Evolutionary conservation across 64 coral and sea anemone genomes (phyloP).

Genomic region (Trachythela sp.): DNA sequence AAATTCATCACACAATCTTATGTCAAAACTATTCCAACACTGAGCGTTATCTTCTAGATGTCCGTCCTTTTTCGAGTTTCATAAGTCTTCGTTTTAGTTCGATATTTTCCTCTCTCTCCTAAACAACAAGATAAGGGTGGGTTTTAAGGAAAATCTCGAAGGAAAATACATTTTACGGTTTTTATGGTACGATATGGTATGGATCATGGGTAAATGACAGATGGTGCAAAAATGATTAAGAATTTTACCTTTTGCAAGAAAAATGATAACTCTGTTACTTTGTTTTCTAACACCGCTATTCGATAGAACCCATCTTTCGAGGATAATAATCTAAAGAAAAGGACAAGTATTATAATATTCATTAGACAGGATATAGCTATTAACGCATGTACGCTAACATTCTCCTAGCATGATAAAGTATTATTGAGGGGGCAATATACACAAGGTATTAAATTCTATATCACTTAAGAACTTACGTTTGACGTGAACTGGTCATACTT

Average conservation of each 20-base stretch:
- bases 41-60: background rate
- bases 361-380: background rate
- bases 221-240: background rate
- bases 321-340: background rate
- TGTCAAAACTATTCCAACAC: background rate
- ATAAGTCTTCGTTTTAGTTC: background rate
- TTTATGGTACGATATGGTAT: background rate
- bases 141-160: background rate
- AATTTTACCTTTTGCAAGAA: slow-evolving; percentile 8
- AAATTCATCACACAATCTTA: background rate
- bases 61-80: background rate
- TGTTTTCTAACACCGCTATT: background rate
- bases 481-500: background rate
- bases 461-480: background rate
- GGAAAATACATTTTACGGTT: background rate
- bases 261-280: slow-evolving; percentile 19
- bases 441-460: too few species aligned
- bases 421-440: too few species aligned
- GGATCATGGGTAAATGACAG: background rate
- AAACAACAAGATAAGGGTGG: background rate
- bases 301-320: slow-evolving; percentile 16
- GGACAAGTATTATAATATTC: background rate
- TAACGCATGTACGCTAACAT: too few species aligned
- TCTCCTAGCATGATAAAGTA: too few species aligned
- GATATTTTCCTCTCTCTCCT: slow-evolving; percentile 21